Conservation (phyloP, 2,797 vertebrate genomes). For the Parotocinclus haroldoi region DNA sequence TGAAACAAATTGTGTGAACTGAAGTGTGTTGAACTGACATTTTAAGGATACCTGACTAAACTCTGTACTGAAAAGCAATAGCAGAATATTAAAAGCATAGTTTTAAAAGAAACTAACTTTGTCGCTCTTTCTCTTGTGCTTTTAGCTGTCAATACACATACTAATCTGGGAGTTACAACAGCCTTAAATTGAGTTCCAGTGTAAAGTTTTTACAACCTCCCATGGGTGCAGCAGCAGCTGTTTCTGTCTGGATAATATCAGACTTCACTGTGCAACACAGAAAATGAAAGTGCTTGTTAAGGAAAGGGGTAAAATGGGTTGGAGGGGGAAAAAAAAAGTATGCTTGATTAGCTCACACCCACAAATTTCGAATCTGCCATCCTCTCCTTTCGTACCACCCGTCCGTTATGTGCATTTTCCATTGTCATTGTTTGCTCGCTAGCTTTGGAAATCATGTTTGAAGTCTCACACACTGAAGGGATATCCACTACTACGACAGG, state of each 20-base stretch:
- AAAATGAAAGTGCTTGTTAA: slow-evolving; percentile 7
- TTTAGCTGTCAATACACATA: slow-evolving; percentile 74
- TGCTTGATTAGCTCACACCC: slow-evolving; percentile 20
- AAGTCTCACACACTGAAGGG: slow-evolving; percentile 2
- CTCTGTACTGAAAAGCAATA: slow-evolving; percentile 69
- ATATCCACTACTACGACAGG: slow-evolving; percentile 3
- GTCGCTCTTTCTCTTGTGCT: slow-evolving; percentile 76
- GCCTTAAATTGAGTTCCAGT: slow-evolving; percentile 7
- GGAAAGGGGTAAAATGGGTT: slow-evolving; percentile 1
- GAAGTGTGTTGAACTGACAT: slow-evolving; percentile 68
- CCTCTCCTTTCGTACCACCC: slow-evolving; percentile 19
- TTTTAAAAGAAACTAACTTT: slow-evolving; percentile 78
- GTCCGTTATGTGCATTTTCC: not conserved
- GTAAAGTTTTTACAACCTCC: slow-evolving; percentile 4
- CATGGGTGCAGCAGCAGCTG: slow-evolving; percentile 12
- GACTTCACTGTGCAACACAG: slow-evolving; percentile 1
- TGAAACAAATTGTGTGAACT: slow-evolving; percentile 54
- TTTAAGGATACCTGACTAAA: slow-evolving; percentile 67
- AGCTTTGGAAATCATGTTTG: slow-evolving; percentile 2
- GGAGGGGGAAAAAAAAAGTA: too few relatives aligned
- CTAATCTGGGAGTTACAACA: slow-evolving; percentile 69
- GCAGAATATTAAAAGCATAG: slow-evolving; percentile 71
- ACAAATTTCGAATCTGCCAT: slow-evolving; percentile 16
- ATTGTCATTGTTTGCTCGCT: slow-evolving; percentile 14
- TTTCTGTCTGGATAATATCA: not conserved